These are phyloP conservation scores for Sycophila sp. DNA, from an alignment of 1,140 invertebrate species.

Conservation along the genomic window DNA sequence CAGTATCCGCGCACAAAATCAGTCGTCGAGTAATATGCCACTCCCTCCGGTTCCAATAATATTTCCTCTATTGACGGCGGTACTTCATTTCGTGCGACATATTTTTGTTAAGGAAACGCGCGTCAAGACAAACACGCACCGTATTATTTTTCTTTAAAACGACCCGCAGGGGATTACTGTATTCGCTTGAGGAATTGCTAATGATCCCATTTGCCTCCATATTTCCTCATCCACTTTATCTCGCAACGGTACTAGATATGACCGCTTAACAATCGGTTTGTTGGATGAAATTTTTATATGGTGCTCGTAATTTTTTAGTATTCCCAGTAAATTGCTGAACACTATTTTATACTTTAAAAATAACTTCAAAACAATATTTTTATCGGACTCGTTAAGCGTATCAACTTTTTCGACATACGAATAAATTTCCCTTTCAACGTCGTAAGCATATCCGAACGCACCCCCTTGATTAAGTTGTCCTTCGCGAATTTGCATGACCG, in stretches of 20 bases:
- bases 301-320: neutral
- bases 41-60: conserved; percentile 41
- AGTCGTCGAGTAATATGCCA: conserved; percentile 44
- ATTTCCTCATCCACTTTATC: conserved; percentile 10
- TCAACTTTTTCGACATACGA: neutral
- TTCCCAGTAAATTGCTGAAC: neutral
- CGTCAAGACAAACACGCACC: conserved; percentile 51
- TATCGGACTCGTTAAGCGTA: neutral
- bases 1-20: conserved; percentile 53
- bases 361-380: neutral
- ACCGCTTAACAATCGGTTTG: neutral
- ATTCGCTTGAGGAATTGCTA: conserved; percentile 43
- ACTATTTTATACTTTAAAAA: neutral
- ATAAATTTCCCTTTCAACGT: neutral
- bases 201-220: conserved; percentile 41
- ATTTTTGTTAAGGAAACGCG: conserved; percentile 51
- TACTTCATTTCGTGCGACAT: conserved; percentile 42
- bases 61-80: conserved; percentile 46
- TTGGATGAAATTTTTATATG: neutral
- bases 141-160: conserved; percentile 46
- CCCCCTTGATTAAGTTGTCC: too few species aligned
- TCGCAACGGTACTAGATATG: conserved; percentile 40
- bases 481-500: too few species aligned
- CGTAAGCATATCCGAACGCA: too few species aligned
- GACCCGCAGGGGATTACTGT: conserved; percentile 48